phyloP scores from a whole-genome alignment of 2,797 vertebrate species.

The Emys orbicularis region DNA sequence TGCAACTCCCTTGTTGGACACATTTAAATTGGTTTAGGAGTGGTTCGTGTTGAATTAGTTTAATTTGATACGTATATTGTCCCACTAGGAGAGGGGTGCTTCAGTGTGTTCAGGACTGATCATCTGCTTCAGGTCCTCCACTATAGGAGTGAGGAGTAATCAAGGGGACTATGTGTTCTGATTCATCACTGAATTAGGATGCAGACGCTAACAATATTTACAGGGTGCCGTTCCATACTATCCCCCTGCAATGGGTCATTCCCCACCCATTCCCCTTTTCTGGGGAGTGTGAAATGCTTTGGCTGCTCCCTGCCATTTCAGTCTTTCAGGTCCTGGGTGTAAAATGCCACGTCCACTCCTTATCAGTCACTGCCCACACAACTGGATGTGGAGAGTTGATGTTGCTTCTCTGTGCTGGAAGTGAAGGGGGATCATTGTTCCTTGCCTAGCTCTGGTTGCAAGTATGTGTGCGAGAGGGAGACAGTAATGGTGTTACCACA shows the following conservation, averaged over 20 bases:
- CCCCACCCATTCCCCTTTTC: not conserved
- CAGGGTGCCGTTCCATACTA: not conserved
- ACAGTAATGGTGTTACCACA: not conserved
- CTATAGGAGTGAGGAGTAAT: not conserved
- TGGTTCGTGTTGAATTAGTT: not conserved
- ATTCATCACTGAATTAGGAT: not conserved
- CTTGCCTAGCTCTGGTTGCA: not conserved
- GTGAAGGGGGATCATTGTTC: not conserved
- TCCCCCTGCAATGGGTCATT: no score
- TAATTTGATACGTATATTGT: not conserved
- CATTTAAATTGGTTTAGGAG: not conserved
- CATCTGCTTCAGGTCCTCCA: not conserved
- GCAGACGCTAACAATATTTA: not conserved
- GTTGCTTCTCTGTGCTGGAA: not conserved
- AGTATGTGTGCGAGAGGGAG: not conserved
- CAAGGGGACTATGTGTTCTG: not conserved
- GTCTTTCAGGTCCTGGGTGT: not conserved
- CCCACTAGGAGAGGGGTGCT: not conserved
- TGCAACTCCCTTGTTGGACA: not conserved
- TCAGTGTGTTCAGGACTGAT: not conserved
- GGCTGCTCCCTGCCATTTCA: not conserved
- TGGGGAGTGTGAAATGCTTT: not conserved
- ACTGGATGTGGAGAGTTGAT: not conserved
- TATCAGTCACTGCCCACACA: not conserved
- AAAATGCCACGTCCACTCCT: not conserved